These are phyloP conservation scores for Podabrus alpinus DNA, from an alignment of 2,888 invertebrate species.

Conservation along the genomic window DNA sequence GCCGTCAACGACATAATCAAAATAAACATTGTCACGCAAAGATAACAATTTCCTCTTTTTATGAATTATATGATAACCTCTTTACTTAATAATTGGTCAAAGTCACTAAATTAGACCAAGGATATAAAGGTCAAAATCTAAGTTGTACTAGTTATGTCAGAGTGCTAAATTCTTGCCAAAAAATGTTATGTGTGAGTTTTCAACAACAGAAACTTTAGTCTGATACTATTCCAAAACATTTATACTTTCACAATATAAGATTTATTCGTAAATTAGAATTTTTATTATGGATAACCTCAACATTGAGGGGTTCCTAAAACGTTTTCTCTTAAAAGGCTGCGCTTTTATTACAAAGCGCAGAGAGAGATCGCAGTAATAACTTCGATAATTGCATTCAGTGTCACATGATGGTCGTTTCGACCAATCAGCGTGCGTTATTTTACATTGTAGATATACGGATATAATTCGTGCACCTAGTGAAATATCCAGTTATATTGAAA, in stretches of 20 bases:
- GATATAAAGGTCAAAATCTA: slow-evolving; percentile 1
- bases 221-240: not conserved
- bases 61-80: slow-evolving; percentile 2
- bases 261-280: too few species aligned
- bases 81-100: slow-evolving; percentile 7
- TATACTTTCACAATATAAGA: not conserved
- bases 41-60: slow-evolving; percentile 3
- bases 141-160: not conserved
- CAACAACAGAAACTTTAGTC: not conserved
- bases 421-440: too few species aligned
- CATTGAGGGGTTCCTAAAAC: not conserved
- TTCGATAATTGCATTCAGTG: too few species aligned
- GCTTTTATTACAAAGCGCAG: too few species aligned
- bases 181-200: not conserved
- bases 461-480: too few species aligned
- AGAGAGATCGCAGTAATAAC: too few species aligned
- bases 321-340: too few species aligned
- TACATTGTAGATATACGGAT: too few species aligned
- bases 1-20: not conserved
- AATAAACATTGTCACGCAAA: not conserved
- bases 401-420: too few species aligned
- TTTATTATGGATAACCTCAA: not conserved
- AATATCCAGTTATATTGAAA: too few species aligned
- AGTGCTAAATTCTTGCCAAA: not conserved
- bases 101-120: slow-evolving; percentile 13